phyloP scores from a whole-genome alignment of 2,113 vertebrate species.

The Hystrix brachyura region DNA sequence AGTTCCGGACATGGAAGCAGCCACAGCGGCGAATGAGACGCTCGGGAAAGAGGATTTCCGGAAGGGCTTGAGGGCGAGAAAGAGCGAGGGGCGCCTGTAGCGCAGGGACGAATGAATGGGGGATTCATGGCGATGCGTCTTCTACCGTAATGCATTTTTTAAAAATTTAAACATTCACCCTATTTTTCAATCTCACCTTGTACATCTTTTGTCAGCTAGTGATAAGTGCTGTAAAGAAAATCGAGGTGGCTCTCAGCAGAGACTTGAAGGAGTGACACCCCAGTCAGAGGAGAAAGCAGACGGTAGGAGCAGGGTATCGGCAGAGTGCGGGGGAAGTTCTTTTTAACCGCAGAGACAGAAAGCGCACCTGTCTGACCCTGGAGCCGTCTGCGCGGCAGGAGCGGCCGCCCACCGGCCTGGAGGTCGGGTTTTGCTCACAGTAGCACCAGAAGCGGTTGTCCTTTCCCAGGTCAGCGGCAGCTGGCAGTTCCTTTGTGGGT shows the following conservation, averaged over 20 bases:
- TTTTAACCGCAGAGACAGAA: not conserved
- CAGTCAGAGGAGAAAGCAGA: not conserved
- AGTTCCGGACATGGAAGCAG: not conserved
- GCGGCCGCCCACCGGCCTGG: not conserved
- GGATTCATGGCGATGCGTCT: not conserved
- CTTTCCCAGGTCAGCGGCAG: conserved; percentile 31
- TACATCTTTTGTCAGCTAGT: not conserved
- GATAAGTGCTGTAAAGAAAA: not conserved
- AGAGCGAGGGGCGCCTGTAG: too few species aligned
- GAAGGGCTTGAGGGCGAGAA: not conserved
- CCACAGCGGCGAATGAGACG: not conserved
- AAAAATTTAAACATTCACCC: not conserved
- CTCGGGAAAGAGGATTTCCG: not conserved
- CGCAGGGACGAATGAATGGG: too few species aligned
- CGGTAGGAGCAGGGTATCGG: not conserved
- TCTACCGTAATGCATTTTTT: not conserved
- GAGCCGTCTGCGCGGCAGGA: not conserved
- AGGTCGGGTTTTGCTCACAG: not conserved
- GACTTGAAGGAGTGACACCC: not conserved
- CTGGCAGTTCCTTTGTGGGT: not conserved
- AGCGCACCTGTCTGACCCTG: not conserved
- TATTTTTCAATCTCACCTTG: not conserved
- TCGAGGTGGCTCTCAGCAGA: not conserved
- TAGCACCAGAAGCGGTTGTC: conserved; percentile 50
- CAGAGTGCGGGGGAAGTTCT: too few species aligned